These are phyloP conservation scores for Novumbra hubbsi DNA, from an alignment of 2,797 vertebrate genomes.

Conservation along the genomic window DNA sequence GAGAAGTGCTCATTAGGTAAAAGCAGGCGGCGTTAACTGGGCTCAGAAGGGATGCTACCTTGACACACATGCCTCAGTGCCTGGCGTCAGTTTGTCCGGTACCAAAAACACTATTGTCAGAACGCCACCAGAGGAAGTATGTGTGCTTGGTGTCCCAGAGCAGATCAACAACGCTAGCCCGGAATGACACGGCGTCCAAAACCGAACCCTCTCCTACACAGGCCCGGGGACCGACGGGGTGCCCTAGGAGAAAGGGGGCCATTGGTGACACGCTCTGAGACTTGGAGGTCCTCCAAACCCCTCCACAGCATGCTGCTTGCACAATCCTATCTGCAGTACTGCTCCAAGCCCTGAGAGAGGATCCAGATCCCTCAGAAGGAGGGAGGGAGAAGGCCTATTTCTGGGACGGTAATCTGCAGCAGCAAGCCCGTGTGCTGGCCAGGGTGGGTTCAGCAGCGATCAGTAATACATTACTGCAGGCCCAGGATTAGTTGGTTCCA, in stretches of 20 bases:
- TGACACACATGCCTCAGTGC: too few species aligned
- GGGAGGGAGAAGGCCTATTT: constrained; percentile 9
- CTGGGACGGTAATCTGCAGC: constrained; percentile 7
- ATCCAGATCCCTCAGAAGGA: background rate
- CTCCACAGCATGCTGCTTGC: background rate
- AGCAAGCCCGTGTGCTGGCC: constrained; percentile 3
- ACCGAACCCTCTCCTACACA: background rate
- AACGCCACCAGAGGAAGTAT: too few species aligned
- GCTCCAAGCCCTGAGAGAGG: background rate
- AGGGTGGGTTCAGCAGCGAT: constrained; percentile 10
- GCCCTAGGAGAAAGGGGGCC: background rate
- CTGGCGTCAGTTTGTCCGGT: too few species aligned
- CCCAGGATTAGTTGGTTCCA: constrained; percentile 9
- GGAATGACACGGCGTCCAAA: background rate
- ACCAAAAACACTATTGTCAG: too few species aligned
- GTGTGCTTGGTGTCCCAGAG: too few species aligned
- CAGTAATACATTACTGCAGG: constrained; percentile 19
- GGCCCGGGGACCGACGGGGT: background rate
- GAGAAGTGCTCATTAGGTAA: too few species aligned
- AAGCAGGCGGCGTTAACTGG: too few species aligned
- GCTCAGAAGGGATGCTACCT: too few species aligned
- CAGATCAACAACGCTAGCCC: too few species aligned
- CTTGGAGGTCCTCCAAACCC: constrained; percentile 1
- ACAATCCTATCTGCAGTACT: background rate
- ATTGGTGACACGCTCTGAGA: background rate